Evolutionary conservation across 1,140 invertebrate genomes (phyloP), one percentile per base, ranked within the genome.

Genomic region (Diabrotica virgifera): DNA sequence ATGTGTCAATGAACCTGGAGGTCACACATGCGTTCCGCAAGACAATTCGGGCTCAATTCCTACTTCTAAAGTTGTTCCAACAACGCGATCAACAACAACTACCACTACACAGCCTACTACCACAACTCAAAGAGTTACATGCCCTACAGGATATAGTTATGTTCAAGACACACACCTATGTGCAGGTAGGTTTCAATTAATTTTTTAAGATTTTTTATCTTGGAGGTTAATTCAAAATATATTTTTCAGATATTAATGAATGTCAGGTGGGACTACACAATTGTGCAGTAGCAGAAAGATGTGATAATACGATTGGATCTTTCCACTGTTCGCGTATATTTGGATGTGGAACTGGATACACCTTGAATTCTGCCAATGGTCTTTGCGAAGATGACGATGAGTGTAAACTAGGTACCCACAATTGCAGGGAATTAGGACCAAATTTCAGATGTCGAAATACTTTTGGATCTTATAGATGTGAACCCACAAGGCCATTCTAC

Each of bases 281-380:
- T 70, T 89, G 83, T 72, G 77, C 86, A 0, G 76, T 85, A 5
- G 85, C 85, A 5, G 92, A 96, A 77, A 80, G 93, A 37, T 97
- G 94, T 76, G 93, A 96, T 76, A 97, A 97, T 74, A 95, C 91
- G 0, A 83, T 94, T 14, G 94, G 94, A 3, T 93, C 92, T 8
- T 96, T 86, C 76, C 84, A 87, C 11, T 97, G 95, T 76, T 87
- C 94, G 11, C 76, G 93, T 51, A 89, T 90, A 36, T 85, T 90
- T 14, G 89, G 91, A 0, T 99, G 97, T 80, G 97, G 97, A 0
- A 99, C 96, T 0, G 97, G 97, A 0, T 99, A 99, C 75, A 96
- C 95, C 0, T 79, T 98, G 5, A 96, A 98, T 75, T 89, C 91
- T 6, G 85, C 88, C 8, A 92, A 90, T 5, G 90, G 93, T 62